Evolutionary conservation across 2,113 vertebrate species (phyloP).

Genomic region (Anthoscopus minutus): DNA sequence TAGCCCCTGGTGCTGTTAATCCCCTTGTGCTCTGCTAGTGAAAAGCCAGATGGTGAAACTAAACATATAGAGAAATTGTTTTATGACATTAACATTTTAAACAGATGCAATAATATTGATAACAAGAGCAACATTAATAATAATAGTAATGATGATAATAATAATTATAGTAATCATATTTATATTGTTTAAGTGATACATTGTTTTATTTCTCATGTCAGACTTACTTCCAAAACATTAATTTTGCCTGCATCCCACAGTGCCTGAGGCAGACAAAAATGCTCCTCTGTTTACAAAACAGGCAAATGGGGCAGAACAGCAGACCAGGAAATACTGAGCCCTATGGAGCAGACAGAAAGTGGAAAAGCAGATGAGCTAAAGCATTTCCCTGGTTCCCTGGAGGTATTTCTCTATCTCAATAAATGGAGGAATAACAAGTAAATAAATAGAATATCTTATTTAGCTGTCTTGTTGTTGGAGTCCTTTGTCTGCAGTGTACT

Average conservation of each 20-base stretch:
- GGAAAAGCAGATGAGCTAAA: not conserved
- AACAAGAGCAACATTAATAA: not conserved
- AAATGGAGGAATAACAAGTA: conserved; percentile 17
- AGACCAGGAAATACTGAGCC: not conserved
- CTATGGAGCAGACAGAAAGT: not conserved
- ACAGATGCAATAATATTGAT: not conserved
- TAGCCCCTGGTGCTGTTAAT: not conserved
- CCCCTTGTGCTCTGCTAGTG: not conserved
- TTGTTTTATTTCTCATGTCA: not conserved
- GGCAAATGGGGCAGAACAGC: not conserved
- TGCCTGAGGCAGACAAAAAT: not conserved
- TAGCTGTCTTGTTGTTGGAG: conserved; percentile 37
- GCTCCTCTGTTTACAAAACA: not conserved
- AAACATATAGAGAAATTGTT: not conserved
- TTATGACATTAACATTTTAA: not conserved
- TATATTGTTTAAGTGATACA: not conserved
- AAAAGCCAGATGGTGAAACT: not conserved
- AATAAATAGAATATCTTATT: conserved; percentile 40
- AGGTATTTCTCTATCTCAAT: not conserved
- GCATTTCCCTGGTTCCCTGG: not conserved
- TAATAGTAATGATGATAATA: not conserved
- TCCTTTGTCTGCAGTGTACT: conserved; percentile 61
- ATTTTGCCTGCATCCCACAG: not conserved
- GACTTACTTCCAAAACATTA: not conserved
- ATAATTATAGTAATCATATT: not conserved